Evolutionary conservation across 2,113 vertebrate species (phyloP).

Genomic region (Morphnarchus princeps): DNA sequence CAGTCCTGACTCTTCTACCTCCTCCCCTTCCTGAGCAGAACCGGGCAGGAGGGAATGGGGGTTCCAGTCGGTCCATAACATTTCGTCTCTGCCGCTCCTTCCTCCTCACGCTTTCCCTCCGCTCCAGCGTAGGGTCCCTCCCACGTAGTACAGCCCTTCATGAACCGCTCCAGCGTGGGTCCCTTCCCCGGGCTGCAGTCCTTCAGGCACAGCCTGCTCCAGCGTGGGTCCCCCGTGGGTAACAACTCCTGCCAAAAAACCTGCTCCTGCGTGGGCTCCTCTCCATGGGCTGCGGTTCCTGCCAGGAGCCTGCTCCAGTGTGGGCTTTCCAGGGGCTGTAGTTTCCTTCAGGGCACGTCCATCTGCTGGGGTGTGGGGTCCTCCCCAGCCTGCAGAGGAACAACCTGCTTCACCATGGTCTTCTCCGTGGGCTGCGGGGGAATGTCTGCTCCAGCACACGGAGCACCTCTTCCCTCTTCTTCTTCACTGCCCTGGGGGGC

Average conservation of each 20-base stretch:
- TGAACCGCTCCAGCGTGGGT: not conserved
- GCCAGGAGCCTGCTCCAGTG: not conserved
- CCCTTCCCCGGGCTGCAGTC: too few relatives aligned
- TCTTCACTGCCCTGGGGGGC: not conserved
- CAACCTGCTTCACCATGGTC: not conserved
- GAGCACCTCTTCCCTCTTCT: not conserved
- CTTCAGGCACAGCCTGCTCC: not conserved
- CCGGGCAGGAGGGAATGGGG: not conserved
- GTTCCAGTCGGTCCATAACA: not conserved
- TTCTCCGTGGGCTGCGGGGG: not conserved
- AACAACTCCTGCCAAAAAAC: not conserved
- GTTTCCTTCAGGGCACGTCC: not conserved
- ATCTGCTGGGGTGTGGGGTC: too few relatives aligned
- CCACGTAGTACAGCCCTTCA: too few relatives aligned
- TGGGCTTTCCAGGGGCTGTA: not conserved
- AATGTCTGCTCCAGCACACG: not conserved
- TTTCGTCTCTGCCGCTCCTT: not conserved
- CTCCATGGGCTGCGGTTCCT: not conserved
- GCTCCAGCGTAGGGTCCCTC: not conserved
- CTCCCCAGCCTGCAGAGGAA: not conserved
- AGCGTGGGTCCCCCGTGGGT: accelerated
- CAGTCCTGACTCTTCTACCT: not conserved
- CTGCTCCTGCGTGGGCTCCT: too few relatives aligned
- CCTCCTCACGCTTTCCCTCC: not conserved
- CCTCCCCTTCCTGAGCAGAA: not conserved